Conservation (phyloP, 2,113 vertebrate species). For the Ammodytes marinus region DNA sequence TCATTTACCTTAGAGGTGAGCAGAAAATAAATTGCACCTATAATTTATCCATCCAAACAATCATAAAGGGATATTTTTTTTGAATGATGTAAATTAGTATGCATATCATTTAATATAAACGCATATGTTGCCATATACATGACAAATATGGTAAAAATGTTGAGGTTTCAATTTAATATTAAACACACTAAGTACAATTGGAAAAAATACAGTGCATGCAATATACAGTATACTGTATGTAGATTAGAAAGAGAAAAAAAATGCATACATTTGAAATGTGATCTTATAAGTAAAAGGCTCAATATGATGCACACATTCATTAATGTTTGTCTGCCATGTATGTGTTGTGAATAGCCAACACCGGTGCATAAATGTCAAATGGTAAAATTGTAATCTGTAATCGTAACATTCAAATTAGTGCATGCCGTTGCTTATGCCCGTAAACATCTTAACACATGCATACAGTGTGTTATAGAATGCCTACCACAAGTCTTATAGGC, state of each 20-base stretch:
- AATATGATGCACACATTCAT: neutral
- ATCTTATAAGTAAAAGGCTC: conserved; percentile 14
- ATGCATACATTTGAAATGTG: neutral
- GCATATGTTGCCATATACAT: conserved; percentile 1
- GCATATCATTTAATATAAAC: neutral
- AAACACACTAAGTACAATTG: neutral
- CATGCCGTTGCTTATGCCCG: no score
- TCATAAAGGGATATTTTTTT: neutral
- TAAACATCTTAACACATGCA: neutral
- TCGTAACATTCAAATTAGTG: no score
- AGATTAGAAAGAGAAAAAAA: no score
- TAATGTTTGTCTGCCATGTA: neutral
- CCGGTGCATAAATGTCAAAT: neutral
- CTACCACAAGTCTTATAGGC: neutral
- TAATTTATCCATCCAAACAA: conserved; percentile 20
- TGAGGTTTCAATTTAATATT: neutral
- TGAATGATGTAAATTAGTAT: conserved; percentile 8
- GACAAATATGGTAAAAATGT: conserved; percentile 2
- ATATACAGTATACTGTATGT: neutral
- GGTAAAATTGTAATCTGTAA: no score
- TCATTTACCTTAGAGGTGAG: neutral
- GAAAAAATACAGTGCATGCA: no score
- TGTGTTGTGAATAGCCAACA: neutral
- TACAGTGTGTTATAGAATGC: neutral
- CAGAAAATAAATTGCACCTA: neutral